Evolutionary conservation across 35 echinoderm and acorn worm genomes (phyloP), one percentile per base, ranked within the genome.

Genomic region (Ophioderma brevispina): DNA sequence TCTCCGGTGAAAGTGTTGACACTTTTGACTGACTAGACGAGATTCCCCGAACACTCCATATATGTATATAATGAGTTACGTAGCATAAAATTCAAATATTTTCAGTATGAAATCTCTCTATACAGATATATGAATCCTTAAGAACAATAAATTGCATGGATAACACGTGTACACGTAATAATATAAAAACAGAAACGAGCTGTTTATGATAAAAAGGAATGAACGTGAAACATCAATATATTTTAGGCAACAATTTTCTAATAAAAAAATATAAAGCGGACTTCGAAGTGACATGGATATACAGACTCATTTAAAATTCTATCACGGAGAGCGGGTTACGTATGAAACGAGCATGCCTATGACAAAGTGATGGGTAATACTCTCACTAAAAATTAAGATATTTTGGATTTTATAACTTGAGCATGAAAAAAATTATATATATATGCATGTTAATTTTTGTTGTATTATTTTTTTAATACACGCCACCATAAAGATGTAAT

Each of bases 61-160:
- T 8, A 30, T 70, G 59, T 70, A 70, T 70, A 70, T 70, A 70
- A 70, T 25, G 59, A 70, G 59, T 70, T 70, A 70, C 28, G 10
- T 70, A 70, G 59, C 59, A 70, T 70, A 70, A 70, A 70, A 70
- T 70, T 70, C 59, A 70, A 70, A 70, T 70, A 70, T 70, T 70
- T 70, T 70, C 59, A 70, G 59, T 70, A 25, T 70, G 59, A 70
- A 70, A 70, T 70, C 59, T 70, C 59, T 70, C 59, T 70, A 70
- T 70, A 70, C 59, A 70, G 10, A 70, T 70, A 70, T 70, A 70
- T 30, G 59, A 70, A 70, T 70, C 59, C 1, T 70, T 70, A 70
- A 70, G 59, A 70, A 70, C 59, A 70, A 25, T 70, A 70, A 70
- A 70, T 70, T 70, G 59, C 59, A 70, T 70, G 59, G 59, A 52